phyloP scores from a whole-genome alignment of 1,140 invertebrate species.

The Plutomurus gul region DNA sequence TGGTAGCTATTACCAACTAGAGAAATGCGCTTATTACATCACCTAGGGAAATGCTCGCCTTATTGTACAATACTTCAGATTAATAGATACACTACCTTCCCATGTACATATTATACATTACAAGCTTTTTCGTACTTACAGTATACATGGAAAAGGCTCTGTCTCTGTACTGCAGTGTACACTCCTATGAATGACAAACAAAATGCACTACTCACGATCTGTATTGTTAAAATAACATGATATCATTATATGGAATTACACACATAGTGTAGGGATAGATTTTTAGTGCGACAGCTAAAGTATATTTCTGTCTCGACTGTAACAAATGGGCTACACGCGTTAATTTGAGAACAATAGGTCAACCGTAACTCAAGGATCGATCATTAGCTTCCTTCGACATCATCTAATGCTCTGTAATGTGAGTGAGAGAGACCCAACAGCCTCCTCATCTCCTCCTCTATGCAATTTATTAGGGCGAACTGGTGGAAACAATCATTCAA shows the following conservation, averaged over 20 bases:
- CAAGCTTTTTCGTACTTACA: no score
- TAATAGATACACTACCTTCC: no score
- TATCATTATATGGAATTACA: conserved; percentile 5
- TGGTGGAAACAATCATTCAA: conserved; percentile 13
- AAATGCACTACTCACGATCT: neutral
- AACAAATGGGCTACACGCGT: conserved; percentile 54
- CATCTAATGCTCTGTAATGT: conserved; percentile 41
- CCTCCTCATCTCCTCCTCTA: conserved; percentile 22
- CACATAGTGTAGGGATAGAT: no score
- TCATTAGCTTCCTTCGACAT: conserved; percentile 48
- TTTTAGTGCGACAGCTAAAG: no score
- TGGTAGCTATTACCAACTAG: no score
- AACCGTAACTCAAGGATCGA: conserved; percentile 44
- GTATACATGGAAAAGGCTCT: neutral
- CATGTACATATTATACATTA: no score
- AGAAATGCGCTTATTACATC: no score
- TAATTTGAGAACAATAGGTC: conserved; percentile 54
- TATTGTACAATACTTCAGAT: no score
- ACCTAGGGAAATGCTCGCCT: no score
- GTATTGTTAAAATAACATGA: neutral
- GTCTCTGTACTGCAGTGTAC: neutral
- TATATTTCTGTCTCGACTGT: conserved; percentile 3
- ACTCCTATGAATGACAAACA: conserved; percentile 3
- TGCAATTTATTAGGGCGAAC: conserved; percentile 5
- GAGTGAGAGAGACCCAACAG: neutral